Evolutionary conservation across 2,888 invertebrate species (phyloP).

Genomic region (Lamproptera curius): DNA sequence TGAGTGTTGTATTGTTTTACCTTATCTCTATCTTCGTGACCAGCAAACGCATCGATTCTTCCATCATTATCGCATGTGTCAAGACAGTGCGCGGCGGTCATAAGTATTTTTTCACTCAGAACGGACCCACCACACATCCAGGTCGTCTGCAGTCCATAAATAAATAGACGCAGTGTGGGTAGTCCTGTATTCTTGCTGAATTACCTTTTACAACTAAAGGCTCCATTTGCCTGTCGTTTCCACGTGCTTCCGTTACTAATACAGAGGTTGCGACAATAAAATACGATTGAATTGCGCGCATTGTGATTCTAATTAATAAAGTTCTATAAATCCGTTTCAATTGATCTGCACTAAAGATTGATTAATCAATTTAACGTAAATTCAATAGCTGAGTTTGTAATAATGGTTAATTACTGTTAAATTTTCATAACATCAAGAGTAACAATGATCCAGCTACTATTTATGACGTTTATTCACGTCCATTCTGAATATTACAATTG

Average conservation of each 20-base stretch:
- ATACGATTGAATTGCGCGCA: neutral
- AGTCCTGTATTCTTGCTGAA: slow-evolving; percentile 11
- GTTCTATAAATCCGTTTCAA: neutral
- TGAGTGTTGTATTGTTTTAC: slow-evolving; percentile 17
- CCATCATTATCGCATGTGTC: neutral
- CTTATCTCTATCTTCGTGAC: slow-evolving; percentile 23
- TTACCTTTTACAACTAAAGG: slow-evolving; percentile 14
- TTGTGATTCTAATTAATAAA: neutral
- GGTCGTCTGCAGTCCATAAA: slow-evolving; percentile 1
- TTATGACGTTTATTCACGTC: no score
- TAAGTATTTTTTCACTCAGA: slow-evolving; percentile 17
- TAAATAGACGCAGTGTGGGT: slow-evolving; percentile 20
- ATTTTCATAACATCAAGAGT: no score
- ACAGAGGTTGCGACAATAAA: slow-evolving; percentile 4
- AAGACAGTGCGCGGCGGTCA: slow-evolving; percentile 22
- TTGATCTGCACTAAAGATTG: neutral
- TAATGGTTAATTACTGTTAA: no score
- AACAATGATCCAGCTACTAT: no score
- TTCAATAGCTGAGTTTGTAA: no score
- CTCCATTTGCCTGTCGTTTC: slow-evolving; percentile 8
- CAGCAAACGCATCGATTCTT: slow-evolving; percentile 15
- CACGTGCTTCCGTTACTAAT: slow-evolving; percentile 1
- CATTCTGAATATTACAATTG: no score
- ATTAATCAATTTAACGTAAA: slow-evolving; percentile 10
- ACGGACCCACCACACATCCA: slow-evolving; percentile 19